phyloP scores from a whole-genome alignment of 2,113 vertebrate genomes.

The Salvelinus alpinus region DNA sequence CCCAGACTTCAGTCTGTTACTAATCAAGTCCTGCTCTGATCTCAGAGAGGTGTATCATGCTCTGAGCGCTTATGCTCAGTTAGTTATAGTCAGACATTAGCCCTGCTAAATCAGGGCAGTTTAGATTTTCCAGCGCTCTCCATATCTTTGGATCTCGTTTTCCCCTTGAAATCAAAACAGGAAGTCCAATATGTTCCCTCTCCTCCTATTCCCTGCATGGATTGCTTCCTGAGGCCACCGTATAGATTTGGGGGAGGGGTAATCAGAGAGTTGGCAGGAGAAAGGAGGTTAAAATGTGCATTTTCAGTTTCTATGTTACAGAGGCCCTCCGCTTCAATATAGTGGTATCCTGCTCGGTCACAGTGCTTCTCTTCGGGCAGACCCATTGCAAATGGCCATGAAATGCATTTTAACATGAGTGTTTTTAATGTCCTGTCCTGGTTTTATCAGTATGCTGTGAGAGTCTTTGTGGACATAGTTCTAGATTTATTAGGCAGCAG shows the following conservation, averaged over 20 bases:
- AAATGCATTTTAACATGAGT: background rate
- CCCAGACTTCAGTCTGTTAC: slow-evolving; percentile 59
- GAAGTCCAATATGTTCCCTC: slow-evolving; percentile 50
- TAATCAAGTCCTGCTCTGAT: slow-evolving; percentile 56
- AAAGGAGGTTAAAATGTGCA: slow-evolving; percentile 26
- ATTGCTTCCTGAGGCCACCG: slow-evolving; percentile 39
- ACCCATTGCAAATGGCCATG: slow-evolving; percentile 5
- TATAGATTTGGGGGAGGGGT: slow-evolving; percentile 35
- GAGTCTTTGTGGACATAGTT: background rate
- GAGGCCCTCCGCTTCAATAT: slow-evolving; percentile 29
- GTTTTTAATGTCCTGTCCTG: background rate
- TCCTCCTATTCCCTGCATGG: slow-evolving; percentile 19
- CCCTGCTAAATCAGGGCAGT: slow-evolving; percentile 48
- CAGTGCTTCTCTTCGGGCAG: background rate
- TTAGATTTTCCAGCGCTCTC: slow-evolving; percentile 50
- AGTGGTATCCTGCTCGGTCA: background rate
- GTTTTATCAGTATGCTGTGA: background rate
- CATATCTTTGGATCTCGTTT: slow-evolving; percentile 49
- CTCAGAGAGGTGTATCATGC: slow-evolving; percentile 48
- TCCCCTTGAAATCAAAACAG: slow-evolving; percentile 44
- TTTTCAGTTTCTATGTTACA: slow-evolving; percentile 44
- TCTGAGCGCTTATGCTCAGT: slow-evolving; percentile 47
- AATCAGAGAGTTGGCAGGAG: slow-evolving; percentile 42
- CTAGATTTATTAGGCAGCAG: background rate
- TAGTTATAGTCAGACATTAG: slow-evolving; percentile 62